Conservation (phyloP, 2,113 vertebrate genomes). For the Alligator mississippiensis region DNA sequence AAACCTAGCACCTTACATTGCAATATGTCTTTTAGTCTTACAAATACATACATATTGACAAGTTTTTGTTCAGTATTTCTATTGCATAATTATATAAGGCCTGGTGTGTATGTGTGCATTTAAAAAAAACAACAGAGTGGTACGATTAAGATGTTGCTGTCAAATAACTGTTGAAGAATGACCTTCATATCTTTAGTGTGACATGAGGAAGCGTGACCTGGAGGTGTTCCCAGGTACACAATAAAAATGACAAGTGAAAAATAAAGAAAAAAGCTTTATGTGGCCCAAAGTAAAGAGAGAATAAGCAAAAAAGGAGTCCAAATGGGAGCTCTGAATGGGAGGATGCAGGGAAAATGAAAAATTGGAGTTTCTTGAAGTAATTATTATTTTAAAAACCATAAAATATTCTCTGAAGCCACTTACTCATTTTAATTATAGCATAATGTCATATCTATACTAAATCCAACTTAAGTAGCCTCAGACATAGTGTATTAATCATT, state of each 20-base stretch:
- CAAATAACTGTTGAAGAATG: not conserved
- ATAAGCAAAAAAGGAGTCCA: rapidly evolving
- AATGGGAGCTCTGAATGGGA: not conserved
- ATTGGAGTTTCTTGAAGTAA: not conserved
- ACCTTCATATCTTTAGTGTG: not conserved
- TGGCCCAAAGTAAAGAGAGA: not conserved
- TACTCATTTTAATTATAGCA: not conserved
- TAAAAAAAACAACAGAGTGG: too few species aligned
- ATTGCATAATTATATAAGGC: too few species aligned
- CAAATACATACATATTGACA: too few species aligned
- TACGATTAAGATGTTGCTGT: too few species aligned
- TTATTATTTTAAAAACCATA: not conserved
- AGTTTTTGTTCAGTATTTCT: too few species aligned
- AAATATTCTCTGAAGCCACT: not conserved
- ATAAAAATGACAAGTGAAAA: not conserved
- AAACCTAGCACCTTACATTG: too few species aligned
- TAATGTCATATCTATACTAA: not conserved
- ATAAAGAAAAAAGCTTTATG: not conserved
- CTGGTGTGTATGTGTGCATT: too few species aligned
- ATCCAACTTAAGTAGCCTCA: not conserved
- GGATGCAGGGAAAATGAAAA: not conserved
- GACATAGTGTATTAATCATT: not conserved
- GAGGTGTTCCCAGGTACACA: not conserved
- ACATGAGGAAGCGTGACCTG: not conserved
- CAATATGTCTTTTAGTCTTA: too few species aligned